Conservation (phyloP, 2,113 vertebrate genomes). For the Prunella fulvescens region DNA sequence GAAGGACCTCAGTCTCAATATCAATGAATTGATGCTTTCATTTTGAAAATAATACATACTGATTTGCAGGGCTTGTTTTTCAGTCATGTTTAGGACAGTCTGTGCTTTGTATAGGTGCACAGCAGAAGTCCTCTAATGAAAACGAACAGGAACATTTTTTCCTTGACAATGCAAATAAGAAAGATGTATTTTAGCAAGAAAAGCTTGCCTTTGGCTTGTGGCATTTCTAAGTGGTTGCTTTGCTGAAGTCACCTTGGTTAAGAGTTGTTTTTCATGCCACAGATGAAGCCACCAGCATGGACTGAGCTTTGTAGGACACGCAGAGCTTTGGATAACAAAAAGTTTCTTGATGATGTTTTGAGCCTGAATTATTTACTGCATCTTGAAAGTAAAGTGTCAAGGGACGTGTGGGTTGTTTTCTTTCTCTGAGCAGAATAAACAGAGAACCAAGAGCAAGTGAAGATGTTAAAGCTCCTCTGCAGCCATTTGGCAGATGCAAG, state of each 20-base stretch:
- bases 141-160: not conserved
- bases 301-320: not conserved
- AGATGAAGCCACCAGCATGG: not conserved
- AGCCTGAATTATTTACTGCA: not conserved
- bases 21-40: not conserved
- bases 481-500: not conserved
- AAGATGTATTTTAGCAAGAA: not conserved
- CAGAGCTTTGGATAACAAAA: not conserved
- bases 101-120: not conserved
- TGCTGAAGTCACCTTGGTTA: not conserved
- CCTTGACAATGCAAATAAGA: not conserved
- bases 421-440: not conserved
- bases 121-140: not conserved
- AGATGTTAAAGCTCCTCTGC: not conserved
- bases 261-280: not conserved
- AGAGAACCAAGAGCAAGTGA: not conserved
- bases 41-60: not conserved
- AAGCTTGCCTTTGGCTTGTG: not conserved
- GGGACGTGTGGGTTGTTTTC: accelerated
- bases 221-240: not conserved
- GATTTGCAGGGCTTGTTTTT: not conserved
- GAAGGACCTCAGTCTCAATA: not conserved
- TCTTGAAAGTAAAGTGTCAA: not conserved
- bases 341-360: not conserved
- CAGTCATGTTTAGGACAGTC: not conserved